Evolutionary conservation across 2,113 vertebrate species (phyloP), one percentile per base, ranked within the genome.

Genomic region (Aptenodytes forsteri): DNA sequence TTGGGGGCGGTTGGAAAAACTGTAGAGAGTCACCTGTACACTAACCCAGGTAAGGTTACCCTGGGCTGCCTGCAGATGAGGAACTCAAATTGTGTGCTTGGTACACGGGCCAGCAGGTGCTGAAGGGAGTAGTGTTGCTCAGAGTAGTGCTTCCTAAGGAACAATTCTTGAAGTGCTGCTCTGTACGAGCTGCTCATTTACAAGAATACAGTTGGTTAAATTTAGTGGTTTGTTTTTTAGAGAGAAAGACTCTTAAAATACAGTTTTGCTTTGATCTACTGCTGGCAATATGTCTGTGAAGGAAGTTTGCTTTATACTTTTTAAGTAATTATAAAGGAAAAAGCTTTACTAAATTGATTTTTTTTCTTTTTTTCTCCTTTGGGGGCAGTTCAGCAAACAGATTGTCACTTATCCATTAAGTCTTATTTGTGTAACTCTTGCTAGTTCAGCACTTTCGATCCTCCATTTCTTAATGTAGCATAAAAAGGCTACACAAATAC

Each of bases 1-100:
- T 62, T 62, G 59, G 26, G 47, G 16, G 7, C 14, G 73, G 36
- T 89, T 81, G 98, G 99, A 93, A 99, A 99, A 97, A 99, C 99
- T 1, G 99, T 99, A 61, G 99, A 99, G 80, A 99, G 99, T 96
- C 99, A 99, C 94, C 98, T 99, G 22, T 99, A 99, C 89, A 98
- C 98, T 15, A 99, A 99, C 97, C 99, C 99, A 95, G 99, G 99
- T 99, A 98, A 91, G 86, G 49, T n/a, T 30, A 15, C 38, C 19
- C 13, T 34, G 8, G n/a, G 50, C 40, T 76, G 83, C 72, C 62
- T 56, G 21, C 17, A 27, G 19, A 40, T 50, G 14, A 54, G 80
- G 65, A 79, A 36, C 10, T 61, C 13, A 9, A 6, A 23, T 2
- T 62, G 12, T 25, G 26, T 46, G 15, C 71, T 69, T 11, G 20